A percentile compares a stretch with the other conserved stretches of the same genome.
phyloP scores from a whole-genome alignment of 2,888 invertebrate genomes.

The Eristalis arbustorum region DNA sequence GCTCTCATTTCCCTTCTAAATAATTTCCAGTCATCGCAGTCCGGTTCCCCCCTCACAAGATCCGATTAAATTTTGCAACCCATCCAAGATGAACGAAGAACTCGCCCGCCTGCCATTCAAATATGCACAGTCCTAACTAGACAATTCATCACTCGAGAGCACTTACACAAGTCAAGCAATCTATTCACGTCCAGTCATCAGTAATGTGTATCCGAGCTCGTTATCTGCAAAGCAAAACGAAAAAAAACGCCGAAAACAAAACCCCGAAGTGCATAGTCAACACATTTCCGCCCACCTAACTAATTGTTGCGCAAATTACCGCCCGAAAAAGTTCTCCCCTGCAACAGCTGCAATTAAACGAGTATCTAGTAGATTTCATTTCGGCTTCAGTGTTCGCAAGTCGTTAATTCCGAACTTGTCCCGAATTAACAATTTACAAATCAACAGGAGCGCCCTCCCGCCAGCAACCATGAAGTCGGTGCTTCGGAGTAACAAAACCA shows the following conservation, averaged over 20 bases:
- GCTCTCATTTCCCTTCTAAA: no score
- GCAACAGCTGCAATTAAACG: slow-evolving; percentile 26
- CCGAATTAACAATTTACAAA: slow-evolving; percentile 61
- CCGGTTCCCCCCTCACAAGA: no score
- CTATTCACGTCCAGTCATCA: background rate
- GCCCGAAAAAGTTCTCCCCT: slow-evolving; percentile 40
- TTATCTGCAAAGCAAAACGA: background rate
- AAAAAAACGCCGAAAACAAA: background rate
- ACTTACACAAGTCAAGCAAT: background rate
- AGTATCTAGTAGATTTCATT: slow-evolving; percentile 14
- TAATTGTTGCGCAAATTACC: slow-evolving; percentile 54
- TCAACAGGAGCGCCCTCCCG: slow-evolving; percentile 48
- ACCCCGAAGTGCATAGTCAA: background rate
- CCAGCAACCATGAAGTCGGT: slow-evolving; percentile 42
- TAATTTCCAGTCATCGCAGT: no score
- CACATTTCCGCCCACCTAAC: background rate
- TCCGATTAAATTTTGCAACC: no score
- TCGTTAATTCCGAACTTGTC: slow-evolving; percentile 52
- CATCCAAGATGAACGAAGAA: no score
- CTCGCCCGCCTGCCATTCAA: no score
- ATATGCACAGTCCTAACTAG: background rate
- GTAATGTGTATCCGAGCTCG: background rate
- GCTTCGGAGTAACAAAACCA: background rate
- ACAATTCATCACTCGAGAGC: background rate
- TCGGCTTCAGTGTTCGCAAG: slow-evolving; percentile 31